Conservation (phyloP, 2,113 vertebrate genomes). For the Tachysurus vachellii region DNA sequence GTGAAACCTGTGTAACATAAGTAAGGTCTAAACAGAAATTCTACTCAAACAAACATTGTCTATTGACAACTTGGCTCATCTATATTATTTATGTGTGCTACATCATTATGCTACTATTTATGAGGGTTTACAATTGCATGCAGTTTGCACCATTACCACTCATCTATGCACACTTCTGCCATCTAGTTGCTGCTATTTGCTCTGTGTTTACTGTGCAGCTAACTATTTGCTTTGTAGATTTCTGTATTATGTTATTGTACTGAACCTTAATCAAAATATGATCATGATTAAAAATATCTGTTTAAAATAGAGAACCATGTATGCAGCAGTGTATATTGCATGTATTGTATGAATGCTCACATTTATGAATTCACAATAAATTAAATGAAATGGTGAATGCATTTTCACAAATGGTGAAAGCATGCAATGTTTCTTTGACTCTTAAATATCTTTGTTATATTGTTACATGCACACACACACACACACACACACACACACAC, state of each 20-base stretch:
- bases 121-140: background rate
- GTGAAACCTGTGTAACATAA: background rate
- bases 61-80: background rate
- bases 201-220: background rate
- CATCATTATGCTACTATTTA: background rate
- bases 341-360: slow-evolving; percentile 22
- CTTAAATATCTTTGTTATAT: background rate
- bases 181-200: background rate
- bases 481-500: slow-evolving; percentile 12
- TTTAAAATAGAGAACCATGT: background rate
- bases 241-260: background rate
- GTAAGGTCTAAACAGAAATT: background rate
- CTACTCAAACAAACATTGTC: background rate
- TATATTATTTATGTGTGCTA: background rate
- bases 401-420: background rate
- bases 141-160: background rate
- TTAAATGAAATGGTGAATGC: background rate
- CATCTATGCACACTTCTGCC: background rate
- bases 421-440: background rate
- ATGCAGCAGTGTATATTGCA: background rate
- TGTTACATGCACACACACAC: too few relatives aligned
- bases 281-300: background rate
- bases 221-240: background rate
- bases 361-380: slow-evolving; percentile 5
- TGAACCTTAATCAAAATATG: background rate